Conservation (phyloP, 2,888 invertebrate genomes). For the Limnephilus auricula region DNA sequence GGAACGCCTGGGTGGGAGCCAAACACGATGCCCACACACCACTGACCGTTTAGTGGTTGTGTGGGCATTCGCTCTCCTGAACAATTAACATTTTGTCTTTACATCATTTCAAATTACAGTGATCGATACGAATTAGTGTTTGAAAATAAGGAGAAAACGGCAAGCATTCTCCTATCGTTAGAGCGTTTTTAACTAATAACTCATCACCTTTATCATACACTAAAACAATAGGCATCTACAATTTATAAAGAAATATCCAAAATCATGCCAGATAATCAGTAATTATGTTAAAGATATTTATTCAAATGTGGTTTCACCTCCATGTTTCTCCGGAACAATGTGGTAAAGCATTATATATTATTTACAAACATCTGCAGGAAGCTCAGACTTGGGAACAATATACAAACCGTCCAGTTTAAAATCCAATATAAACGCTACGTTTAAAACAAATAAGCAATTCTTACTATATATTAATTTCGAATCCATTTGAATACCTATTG, state of each 20-base stretch:
- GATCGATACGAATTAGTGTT: too few species aligned
- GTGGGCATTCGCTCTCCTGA: too few species aligned
- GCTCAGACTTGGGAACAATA: background rate
- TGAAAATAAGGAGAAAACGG: too few species aligned
- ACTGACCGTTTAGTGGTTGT: too few species aligned
- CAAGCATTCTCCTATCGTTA: too few species aligned
- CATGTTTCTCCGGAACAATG: background rate
- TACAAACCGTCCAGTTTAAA: background rate
- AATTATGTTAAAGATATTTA: background rate
- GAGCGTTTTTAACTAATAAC: too few species aligned
- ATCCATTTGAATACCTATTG: background rate
- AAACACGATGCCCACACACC: too few species aligned
- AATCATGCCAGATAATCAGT: background rate
- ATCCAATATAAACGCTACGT: background rate
- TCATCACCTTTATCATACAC: too few species aligned
- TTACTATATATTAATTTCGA: background rate
- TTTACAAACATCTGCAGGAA: background rate
- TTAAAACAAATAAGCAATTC: background rate
- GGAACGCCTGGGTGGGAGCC: too few species aligned
- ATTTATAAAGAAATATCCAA: background rate
- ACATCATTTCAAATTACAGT: too few species aligned
- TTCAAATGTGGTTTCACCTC: background rate
- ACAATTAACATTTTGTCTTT: too few species aligned
- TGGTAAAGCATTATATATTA: background rate
- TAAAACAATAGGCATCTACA: too few species aligned